phyloP scores from a whole-genome alignment of 2,113 vertebrate species.

The Prionailurus viverrinus region DNA sequence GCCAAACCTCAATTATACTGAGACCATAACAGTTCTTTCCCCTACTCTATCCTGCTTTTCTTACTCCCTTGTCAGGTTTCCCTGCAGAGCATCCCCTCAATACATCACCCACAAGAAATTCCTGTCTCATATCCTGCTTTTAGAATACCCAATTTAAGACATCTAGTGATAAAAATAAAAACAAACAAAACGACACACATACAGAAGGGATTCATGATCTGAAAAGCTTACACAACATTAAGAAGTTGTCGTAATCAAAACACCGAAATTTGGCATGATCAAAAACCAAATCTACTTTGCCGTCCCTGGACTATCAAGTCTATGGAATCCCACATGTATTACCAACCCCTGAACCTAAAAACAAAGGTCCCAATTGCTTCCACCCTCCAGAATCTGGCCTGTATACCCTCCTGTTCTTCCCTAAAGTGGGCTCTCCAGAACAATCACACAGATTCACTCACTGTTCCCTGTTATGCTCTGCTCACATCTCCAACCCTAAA shows the following conservation, averaged over 20 bases:
- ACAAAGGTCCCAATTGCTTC: background rate
- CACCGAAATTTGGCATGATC: background rate
- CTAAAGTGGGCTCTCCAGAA: background rate
- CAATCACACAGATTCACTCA: background rate
- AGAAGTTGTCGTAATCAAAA: background rate
- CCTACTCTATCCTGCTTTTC: background rate
- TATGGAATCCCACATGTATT: background rate
- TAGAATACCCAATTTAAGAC: background rate
- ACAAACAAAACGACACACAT: background rate
- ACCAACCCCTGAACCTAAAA: background rate
- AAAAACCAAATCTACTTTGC: conserved; percentile 22
- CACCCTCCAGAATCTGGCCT: background rate
- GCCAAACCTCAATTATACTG: background rate
- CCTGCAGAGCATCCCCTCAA: background rate
- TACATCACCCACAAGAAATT: background rate
- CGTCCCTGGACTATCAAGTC: background rate
- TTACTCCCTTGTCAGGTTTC: background rate
- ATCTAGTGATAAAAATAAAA: background rate
- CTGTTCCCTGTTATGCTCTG: background rate
- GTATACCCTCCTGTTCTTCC: background rate
- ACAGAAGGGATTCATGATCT: background rate
- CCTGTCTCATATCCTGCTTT: background rate
- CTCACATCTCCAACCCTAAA: background rate
- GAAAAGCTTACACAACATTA: conserved; percentile 13
- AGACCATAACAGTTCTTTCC: background rate